Evolutionary conservation across 2,113 vertebrate genomes (phyloP), one percentile per base, ranked within the genome.

Genomic region (Ochotona princeps): DNA sequence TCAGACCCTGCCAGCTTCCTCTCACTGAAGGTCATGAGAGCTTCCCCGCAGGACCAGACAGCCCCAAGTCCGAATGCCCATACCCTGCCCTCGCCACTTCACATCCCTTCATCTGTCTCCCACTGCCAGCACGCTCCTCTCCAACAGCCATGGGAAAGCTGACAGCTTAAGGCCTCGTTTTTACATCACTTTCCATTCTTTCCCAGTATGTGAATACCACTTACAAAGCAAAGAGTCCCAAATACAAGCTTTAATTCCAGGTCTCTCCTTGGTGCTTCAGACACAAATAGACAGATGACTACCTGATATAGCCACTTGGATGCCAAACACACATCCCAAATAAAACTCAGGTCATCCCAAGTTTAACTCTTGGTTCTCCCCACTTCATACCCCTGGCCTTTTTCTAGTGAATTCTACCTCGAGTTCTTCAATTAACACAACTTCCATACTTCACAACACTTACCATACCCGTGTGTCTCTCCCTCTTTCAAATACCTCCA

Each of bases 301-400:
- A 2, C 47, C 0, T 49, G 47, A 54, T 81, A 47, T 1, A 63
- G 70, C 60, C 47, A 25, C 51, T 18, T 35, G 85, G 78, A 61
- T n/a, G 0, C 12, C 17, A 23, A 85, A 75, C 76, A 63, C 65
- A 70, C 32, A 28, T 32, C 70, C 35, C 82, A 79, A 78, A 89
- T 23, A 93, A 69, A 93, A 69, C 70, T 82, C 10, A 23, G 82
- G 38, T 44, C 38, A 44, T 44, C 85, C 63, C 14, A 79, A 74
- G 15, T 25, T 61, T 65, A 67, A 80, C 47, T 35, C 63, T 3
- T 25, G 14, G 30, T 18, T 21, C 78, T 44, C 78, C 69, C 49
- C 11, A 25, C 49, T 63, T 35, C 26, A 63, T 5, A 63, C 35
- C 60, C 8, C 89, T 67, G 11, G 23, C 7, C 51, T 17, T 69